Evolutionary conservation across 1,140 invertebrate species (phyloP).

Genomic region (Hormaphis cornu): DNA sequence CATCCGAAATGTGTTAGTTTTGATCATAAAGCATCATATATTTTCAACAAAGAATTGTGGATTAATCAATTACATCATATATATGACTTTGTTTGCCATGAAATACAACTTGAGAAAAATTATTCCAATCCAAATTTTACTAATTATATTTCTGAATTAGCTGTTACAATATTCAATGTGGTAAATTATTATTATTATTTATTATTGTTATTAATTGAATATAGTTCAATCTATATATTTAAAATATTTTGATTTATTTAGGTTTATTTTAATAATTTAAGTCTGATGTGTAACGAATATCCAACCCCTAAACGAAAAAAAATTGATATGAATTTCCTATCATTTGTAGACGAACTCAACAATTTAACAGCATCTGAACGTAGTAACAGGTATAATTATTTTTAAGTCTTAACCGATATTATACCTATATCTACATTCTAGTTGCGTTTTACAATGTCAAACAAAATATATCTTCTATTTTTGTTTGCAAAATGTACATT

Average conservation of each 20-base stretch:
- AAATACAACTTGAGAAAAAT: slow-evolving; percentile 13
- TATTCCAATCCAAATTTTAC: background rate
- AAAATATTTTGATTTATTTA: background rate
- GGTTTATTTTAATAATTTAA: slow-evolving; percentile 13
- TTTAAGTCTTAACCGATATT: too few species aligned
- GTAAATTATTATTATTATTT: background rate
- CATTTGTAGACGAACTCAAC: background rate
- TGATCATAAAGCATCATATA: background rate
- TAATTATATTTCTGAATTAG: background rate
- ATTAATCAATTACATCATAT: background rate
- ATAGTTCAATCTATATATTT: background rate
- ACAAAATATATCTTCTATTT: too few species aligned
- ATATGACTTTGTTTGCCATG: slow-evolving; percentile 12
- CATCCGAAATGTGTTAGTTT: slow-evolving; percentile 5
- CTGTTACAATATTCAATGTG: background rate
- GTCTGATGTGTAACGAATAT: background rate
- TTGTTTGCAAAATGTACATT: too few species aligned
- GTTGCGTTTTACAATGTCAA: too few species aligned
- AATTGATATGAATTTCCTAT: background rate
- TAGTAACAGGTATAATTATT: background rate
- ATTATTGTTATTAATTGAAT: too few species aligned
- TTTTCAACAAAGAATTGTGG: background rate
- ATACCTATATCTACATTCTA: too few species aligned
- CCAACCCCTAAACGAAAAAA: slow-evolving; percentile 1
- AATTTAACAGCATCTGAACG: background rate